Evolutionary conservation across 1,140 invertebrate genomes (phyloP).

Genomic region (Cydia amplana): DNA sequence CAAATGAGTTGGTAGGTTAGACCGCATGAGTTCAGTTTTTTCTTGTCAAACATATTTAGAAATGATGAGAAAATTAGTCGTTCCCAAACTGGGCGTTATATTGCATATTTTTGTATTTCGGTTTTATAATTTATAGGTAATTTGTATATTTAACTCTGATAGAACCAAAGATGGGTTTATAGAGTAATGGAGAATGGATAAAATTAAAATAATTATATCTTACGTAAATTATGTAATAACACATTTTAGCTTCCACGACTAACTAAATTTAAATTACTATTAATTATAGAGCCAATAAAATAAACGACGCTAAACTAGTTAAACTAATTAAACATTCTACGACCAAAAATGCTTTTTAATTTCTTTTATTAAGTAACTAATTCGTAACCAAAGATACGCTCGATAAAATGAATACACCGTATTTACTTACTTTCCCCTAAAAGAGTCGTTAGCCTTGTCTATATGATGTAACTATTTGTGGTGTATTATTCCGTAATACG

Average conservation of each 20-base stretch:
- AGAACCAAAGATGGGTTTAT: too few relatives aligned
- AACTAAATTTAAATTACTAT: neutral
- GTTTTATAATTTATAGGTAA: too few relatives aligned
- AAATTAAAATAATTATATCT: too few relatives aligned
- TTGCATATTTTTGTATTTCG: too few relatives aligned
- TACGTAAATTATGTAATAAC: neutral
- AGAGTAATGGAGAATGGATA: too few relatives aligned
- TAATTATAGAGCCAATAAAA: neutral
- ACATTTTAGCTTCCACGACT: neutral
- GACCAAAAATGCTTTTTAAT: neutral
- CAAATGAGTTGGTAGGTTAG: too few relatives aligned
- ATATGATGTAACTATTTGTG: slow-evolving; percentile 24
- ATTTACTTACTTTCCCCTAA: slow-evolving; percentile 27
- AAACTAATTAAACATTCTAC: neutral
- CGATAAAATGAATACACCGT: neutral
- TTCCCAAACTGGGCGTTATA: too few relatives aligned
- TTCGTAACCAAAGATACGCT: neutral
- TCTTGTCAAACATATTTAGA: too few relatives aligned
- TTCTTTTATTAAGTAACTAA: neutral
- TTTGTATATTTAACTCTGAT: too few relatives aligned
- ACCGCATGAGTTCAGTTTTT: too few relatives aligned
- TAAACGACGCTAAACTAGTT: neutral
- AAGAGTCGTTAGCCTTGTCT: slow-evolving; percentile 1
- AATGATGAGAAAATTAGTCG: too few relatives aligned
- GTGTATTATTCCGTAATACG: slow-evolving; percentile 12